Base-by-base conservation (phyloP, 2,113 vertebrate genomes). In the Oplegnathus fasciatus region DNA sequence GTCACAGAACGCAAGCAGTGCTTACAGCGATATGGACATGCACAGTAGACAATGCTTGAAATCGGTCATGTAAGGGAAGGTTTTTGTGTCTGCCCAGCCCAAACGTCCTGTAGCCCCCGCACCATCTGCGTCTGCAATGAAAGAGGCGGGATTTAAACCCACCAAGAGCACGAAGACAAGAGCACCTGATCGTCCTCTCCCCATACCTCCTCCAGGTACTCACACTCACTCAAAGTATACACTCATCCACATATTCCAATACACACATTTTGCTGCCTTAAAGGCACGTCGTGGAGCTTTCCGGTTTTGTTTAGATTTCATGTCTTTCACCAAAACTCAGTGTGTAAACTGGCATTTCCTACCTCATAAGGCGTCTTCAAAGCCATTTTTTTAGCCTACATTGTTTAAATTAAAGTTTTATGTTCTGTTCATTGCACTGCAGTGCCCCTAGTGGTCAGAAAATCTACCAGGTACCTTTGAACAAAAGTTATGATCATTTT, bases 91-190 rank as follows among this genome's bases (percentile, higher is more conserved):
- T 71, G 2, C 75, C 15, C 64, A 95, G 94, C 89, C 91, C 65
- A 94, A 90, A 72, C 88, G 55, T 40, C 87, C 88, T 15, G 86
- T 64, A 28, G 78, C 79, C 13, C 80, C 90, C 6, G 24, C 77
- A 28, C 86, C 91, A 7, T 57, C 79, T 75, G 81, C 82, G 3
- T 78, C 89, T 61, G 86, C 86, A 46, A 24, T 91, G 60, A 94
- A 92, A 74, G 92, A 94, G 6, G 92, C 95, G 88, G 90, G 77
- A 0, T 94, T 96, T 64, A 97, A 96, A 89, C 96, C 97, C 0
- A 94, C 94, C 82, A 94, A 92, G 87, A 94, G 82, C 75, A 40
- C 85, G 46, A 97, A 95, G 86, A 86, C 87, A 40, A 92, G 72
- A 78, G 80, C 79, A 8, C 42, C 92, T 17, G 61, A 40, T 54